phyloP scores from a whole-genome alignment of 2,113 vertebrate genomes.

The Scortum barcoo region DNA sequence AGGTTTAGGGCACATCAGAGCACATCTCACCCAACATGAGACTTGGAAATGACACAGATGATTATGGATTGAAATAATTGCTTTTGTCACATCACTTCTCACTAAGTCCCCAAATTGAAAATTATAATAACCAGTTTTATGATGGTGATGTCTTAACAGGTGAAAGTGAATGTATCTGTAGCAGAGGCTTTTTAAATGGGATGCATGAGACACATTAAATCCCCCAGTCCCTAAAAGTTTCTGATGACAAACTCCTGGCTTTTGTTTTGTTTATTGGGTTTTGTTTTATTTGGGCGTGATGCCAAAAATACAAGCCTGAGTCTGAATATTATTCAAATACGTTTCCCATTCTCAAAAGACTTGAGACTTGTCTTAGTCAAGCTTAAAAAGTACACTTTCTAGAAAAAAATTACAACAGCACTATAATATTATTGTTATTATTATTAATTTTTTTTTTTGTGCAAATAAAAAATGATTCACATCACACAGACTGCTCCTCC shows the following conservation, averaged over 20 bases:
- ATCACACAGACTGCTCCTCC: slow-evolving; percentile 61
- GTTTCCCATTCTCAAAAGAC: slow-evolving; percentile 63
- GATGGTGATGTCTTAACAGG: not conserved
- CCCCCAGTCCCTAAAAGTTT: slow-evolving; percentile 48
- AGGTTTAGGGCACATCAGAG: not conserved
- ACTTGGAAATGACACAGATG: slow-evolving; percentile 12
- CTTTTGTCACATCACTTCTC: not conserved
- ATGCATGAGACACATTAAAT: slow-evolving; percentile 37
- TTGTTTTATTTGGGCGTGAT: slow-evolving; percentile 63
- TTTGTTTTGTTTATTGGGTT: too few relatives aligned
- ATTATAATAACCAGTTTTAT: not conserved
- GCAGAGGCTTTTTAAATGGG: slow-evolving; percentile 25
- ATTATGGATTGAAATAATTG: not conserved
- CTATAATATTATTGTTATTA: too few relatives aligned
- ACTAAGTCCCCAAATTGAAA: not conserved
- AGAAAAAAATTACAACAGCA: slow-evolving; percentile 58
- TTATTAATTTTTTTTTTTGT: slow-evolving; percentile 44
- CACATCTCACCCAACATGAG: not conserved
- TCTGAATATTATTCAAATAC: slow-evolving; percentile 62
- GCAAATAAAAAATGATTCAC: slow-evolving; percentile 47
- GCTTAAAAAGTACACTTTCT: slow-evolving; percentile 59
- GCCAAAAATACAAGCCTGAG: slow-evolving; percentile 61
- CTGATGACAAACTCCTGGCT: slow-evolving; percentile 56
- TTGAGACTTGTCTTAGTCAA: slow-evolving; percentile 66
- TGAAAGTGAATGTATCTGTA: slow-evolving; percentile 10